These are phyloP conservation scores for Habrosyne pyritoides DNA, from an alignment of 2,888 invertebrate species.

Conservation along the genomic window DNA sequence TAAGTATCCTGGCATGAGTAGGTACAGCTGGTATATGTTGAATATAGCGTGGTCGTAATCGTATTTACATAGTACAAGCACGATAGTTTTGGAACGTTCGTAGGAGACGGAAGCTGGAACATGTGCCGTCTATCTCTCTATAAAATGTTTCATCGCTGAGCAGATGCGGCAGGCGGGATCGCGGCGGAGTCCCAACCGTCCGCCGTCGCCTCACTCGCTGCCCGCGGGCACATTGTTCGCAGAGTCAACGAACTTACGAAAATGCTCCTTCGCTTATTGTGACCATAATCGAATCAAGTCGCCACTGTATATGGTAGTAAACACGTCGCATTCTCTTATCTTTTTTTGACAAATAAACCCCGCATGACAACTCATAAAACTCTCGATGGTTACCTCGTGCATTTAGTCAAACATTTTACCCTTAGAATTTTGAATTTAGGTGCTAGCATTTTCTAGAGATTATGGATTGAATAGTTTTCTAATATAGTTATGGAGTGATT, in stretches of 20 bases:
- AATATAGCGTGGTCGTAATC: slow-evolving; percentile 6
- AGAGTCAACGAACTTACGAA: slow-evolving; percentile 80
- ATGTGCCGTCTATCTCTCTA: slow-evolving; percentile 55
- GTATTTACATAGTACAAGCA: slow-evolving; percentile 8
- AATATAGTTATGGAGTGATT: background rate
- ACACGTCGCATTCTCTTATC: slow-evolving; percentile 61
- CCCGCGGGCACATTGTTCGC: slow-evolving; percentile 73
- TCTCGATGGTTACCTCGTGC: slow-evolving; percentile 35
- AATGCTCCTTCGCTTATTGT: slow-evolving; percentile 78
- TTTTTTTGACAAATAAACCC: slow-evolving; percentile 64
- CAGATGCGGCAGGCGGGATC: slow-evolving; percentile 68
- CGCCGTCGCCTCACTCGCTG: slow-evolving; percentile 24
- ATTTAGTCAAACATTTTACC: slow-evolving; percentile 35
- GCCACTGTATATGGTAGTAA: slow-evolving; percentile 74
- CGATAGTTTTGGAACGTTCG: slow-evolving; percentile 17
- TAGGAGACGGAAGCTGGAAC: slow-evolving; percentile 45
- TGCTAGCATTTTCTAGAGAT: too few species aligned
- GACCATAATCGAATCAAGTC: slow-evolving; percentile 78
- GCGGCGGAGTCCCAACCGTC: slow-evolving; percentile 15
- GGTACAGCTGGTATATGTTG: background rate
- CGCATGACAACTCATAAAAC: slow-evolving; percentile 31
- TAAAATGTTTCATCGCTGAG: slow-evolving; percentile 66
- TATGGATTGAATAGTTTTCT: background rate
- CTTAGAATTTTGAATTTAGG: slow-evolving; percentile 21
- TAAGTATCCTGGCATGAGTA: background rate